Conservation (phyloP, 2,113 vertebrate genomes). For the Cervus canadensis region DNA sequence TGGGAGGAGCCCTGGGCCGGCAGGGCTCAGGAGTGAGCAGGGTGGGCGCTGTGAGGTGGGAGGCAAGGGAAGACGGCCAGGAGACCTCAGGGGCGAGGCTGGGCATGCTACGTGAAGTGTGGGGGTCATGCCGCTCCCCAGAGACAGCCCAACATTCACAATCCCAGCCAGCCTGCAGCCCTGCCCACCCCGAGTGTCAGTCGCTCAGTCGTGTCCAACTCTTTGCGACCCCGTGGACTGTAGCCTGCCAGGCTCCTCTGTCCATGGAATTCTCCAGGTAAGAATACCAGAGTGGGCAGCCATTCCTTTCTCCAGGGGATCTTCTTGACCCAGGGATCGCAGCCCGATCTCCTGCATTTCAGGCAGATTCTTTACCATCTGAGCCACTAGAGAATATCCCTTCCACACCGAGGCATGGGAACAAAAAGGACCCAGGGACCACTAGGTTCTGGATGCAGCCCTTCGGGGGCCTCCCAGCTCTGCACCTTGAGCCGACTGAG, state of each 20-base stretch:
- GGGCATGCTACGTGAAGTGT: accelerated
- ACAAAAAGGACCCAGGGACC: background rate
- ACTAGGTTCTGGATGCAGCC: background rate
- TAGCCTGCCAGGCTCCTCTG: background rate
- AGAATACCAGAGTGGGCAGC: background rate
- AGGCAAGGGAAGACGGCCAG: background rate
- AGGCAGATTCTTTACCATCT: background rate
- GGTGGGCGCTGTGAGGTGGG: accelerated
- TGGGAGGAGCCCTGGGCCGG: background rate
- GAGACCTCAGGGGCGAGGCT: accelerated
- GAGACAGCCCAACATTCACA: background rate
- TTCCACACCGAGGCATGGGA: background rate
- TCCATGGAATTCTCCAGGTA: background rate
- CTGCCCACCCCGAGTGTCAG: background rate
- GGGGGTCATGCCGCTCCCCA: background rate
- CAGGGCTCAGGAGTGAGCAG: too few species aligned
- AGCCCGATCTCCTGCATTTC: background rate
- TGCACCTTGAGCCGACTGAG: background rate
- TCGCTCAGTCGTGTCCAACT: accelerated
- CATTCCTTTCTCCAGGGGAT: background rate
- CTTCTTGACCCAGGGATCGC: background rate
- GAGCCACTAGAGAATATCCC: background rate
- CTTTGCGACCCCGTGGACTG: background rate
- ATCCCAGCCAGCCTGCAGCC: background rate
- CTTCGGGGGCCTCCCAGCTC: background rate